Conservation (phyloP, 2,888 invertebrate genomes). For the Phlogophora meticulosa region DNA sequence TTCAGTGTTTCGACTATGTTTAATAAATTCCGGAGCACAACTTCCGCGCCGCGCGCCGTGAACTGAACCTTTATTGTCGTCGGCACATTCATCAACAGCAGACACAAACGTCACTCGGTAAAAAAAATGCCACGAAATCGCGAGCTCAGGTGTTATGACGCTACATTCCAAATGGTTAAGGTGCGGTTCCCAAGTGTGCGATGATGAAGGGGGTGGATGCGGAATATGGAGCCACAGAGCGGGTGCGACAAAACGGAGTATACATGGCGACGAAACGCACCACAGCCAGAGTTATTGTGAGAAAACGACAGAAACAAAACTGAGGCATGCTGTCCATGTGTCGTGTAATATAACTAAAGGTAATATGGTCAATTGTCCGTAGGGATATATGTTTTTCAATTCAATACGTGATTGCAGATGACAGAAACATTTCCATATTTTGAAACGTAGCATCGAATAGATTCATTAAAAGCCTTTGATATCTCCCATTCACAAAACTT, state of each 20-base stretch:
- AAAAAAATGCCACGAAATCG: slow-evolving; percentile 48
- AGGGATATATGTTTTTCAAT: neutral
- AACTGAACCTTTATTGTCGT: slow-evolving; percentile 39
- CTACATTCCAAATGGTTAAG: slow-evolving; percentile 36
- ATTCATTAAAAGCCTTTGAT: slow-evolving; percentile 3
- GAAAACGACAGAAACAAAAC: neutral
- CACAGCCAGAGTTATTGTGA: too few species aligned
- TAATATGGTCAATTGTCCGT: neutral
- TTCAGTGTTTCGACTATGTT: slow-evolving; percentile 39
- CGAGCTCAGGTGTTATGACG: slow-evolving; percentile 45
- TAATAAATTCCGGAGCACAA: slow-evolving; percentile 24
- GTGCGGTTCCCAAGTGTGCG: slow-evolving; percentile 25
- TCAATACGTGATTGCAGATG: neutral
- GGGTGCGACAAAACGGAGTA: neutral
- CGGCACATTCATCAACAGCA: slow-evolving; percentile 47
- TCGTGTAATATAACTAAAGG: neutral
- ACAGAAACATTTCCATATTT: neutral
- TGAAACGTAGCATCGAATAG: neutral
- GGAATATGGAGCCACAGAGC: neutral
- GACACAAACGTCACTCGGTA: slow-evolving; percentile 34
- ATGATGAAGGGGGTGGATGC: slow-evolving; percentile 1
- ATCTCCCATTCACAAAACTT: neutral
- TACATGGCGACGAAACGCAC: neutral
- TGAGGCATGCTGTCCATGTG: neutral
- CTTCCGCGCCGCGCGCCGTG: slow-evolving; percentile 4